Conservation (phyloP, 2,888 invertebrate genomes). For the Acanthosepion pharaonis region DNA sequence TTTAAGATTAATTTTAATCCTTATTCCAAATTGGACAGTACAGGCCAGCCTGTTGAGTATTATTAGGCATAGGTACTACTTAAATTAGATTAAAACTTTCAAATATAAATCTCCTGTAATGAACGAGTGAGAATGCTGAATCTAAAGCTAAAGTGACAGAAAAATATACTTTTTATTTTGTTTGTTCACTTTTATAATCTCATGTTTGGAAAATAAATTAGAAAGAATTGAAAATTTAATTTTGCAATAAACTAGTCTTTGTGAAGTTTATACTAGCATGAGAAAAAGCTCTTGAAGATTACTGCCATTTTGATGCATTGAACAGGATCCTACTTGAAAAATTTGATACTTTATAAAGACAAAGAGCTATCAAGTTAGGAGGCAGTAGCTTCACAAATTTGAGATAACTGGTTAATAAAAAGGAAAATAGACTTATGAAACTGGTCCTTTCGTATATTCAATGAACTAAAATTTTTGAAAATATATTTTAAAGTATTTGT, state of each 20-base stretch:
- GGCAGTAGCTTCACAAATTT: no score
- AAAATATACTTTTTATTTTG: not conserved
- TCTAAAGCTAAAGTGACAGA: not conserved
- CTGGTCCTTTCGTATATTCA: no score
- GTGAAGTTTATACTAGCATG: not conserved
- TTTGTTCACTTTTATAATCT: not conserved
- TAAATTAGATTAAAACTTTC: not conserved
- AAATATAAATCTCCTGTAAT: not conserved
- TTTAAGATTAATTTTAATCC: not conserved
- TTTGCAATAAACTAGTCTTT: no score
- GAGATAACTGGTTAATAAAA: no score
- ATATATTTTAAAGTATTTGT: no score
- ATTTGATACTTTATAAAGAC: no score
- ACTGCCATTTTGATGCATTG: no score
- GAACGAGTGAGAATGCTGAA: not conserved
- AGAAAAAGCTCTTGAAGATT: not conserved
- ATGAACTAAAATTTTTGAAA: no score
- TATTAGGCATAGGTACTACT: not conserved
- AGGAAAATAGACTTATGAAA: no score
- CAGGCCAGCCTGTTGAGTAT: not conserved
- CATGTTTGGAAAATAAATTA: not conserved
- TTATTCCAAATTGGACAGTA: not conserved
- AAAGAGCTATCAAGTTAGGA: no score
- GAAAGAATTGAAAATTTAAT: not conserved
- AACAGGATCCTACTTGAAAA: no score